Percentiles rank a stretch among this genome's conserved stretches.
Evolutionary conservation across 2,888 invertebrate species (phyloP).

Genomic region (Hirtodrosophila alboralis): DNA sequence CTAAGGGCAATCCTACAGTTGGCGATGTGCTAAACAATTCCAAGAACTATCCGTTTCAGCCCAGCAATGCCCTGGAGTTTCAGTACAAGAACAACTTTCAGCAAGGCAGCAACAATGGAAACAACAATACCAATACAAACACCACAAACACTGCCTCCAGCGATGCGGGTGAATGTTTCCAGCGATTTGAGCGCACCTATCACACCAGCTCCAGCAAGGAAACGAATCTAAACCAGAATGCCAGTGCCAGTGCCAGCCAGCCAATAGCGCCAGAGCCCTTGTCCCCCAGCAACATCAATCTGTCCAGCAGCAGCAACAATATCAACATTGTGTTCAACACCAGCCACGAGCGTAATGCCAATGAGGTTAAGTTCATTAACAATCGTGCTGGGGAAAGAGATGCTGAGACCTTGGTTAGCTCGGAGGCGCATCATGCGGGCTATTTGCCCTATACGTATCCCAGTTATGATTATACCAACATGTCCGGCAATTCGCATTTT

Average conservation of each 20-base stretch:
- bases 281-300: slow-evolving; percentile 81
- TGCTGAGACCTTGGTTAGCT: slow-evolving; percentile 68
- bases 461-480: slow-evolving; percentile 83
- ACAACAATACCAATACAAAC: slow-evolving; percentile 71
- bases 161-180: slow-evolving; percentile 70
- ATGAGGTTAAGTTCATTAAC: slow-evolving; percentile 84
- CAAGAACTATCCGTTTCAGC: slow-evolving; percentile 83
- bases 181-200: slow-evolving; percentile 67
- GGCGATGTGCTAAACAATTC: slow-evolving; percentile 83
- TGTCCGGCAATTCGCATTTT: slow-evolving; percentile 83
- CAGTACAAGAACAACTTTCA: slow-evolving; percentile 84
- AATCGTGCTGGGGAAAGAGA: slow-evolving; percentile 59
- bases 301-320: slow-evolving; percentile 83
- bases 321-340: slow-evolving; percentile 83
- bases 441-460: slow-evolving; percentile 82
- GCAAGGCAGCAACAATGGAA: slow-evolving; percentile 55
- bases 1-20: slow-evolving; percentile 79
- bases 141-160: slow-evolving; percentile 72
- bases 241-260: slow-evolving; percentile 40
- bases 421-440: slow-evolving; percentile 81
- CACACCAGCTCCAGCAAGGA: slow-evolving; percentile 81
- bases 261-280: slow-evolving; percentile 18
- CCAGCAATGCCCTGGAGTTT: slow-evolving; percentile 83
- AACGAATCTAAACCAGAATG: slow-evolving; percentile 83
- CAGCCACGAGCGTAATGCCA: slow-evolving; percentile 80